phyloP scores from a whole-genome alignment of 2,888 invertebrate species.

The Xestobium rufovillosum region DNA sequence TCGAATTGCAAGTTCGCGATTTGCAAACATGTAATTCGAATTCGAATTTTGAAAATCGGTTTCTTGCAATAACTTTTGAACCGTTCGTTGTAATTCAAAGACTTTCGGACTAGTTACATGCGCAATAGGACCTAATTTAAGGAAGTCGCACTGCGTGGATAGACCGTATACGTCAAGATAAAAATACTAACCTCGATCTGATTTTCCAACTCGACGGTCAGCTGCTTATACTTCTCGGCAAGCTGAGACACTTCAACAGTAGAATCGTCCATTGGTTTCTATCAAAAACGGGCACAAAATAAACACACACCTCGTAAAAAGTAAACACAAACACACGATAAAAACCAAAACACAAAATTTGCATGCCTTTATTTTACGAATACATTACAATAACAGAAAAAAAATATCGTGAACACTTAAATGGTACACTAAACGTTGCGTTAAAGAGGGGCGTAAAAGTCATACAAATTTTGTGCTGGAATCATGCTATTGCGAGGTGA shows the following conservation, averaged over 20 bases:
- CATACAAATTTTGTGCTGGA: constrained; percentile 31
- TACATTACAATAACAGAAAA: not conserved
- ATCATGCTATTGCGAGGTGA: constrained; percentile 15
- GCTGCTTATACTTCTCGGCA: constrained; percentile 36
- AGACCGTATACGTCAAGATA: no score
- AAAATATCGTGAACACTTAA: constrained; percentile 6
- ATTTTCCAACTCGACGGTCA: constrained; percentile 36
- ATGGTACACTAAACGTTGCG: not conserved
- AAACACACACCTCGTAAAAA: constrained; percentile 16
- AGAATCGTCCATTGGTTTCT: constrained; percentile 34
- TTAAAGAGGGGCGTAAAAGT: constrained; percentile 2
- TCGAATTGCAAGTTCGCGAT: no score
- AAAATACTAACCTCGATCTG: constrained; percentile 40
- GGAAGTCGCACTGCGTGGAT: no score
- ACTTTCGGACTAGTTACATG: no score
- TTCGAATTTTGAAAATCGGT: no score
- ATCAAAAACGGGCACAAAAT: constrained; percentile 27
- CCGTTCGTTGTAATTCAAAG: no score
- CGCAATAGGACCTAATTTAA: no score
- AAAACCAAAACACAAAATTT: constrained; percentile 31
- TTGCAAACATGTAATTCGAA: no score
- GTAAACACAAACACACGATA: constrained; percentile 17
- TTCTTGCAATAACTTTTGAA: no score
- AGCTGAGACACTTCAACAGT: constrained; percentile 30
- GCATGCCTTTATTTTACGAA: constrained; percentile 31